Base-by-base conservation (phyloP, 1,140 invertebrate genomes). In the Ladona fulva region DNA sequence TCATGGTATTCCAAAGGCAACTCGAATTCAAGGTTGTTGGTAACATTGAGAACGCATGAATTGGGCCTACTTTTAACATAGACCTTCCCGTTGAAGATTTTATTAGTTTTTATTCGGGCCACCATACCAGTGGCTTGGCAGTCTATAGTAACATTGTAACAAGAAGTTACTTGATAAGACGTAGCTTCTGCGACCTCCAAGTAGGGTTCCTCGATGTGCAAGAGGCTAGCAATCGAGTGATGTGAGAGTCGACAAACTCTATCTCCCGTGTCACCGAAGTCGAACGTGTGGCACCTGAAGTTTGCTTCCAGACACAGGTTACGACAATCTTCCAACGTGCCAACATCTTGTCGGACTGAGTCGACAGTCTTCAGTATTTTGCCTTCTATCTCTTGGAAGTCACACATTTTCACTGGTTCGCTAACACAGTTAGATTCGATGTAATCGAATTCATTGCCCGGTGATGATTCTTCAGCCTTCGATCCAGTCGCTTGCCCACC, bases 281-380 rank as follows among this genome's bases (percentile, higher is more conserved):
- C 88, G 80, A 86, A 89, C 19, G 87, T 86, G 77, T 87, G 86
- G 79, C 88, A 89, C 25, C 86, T 82, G 83, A 85, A 86, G 76
- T 84, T 77, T 52, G 85, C 83, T 59, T 82, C 82, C 16, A 89
- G 80, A 78, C 88, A 89, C 24, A 86, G 82, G 74, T 85, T 81
- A 25, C 84, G 83, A 80, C 88, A 89, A 25, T 84, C 86, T 24
- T 88, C 88, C 29, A 85, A 75, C 12, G 79, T 83, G 25, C 82
- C 81, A 0, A 88, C 84, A 74, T 87, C 84, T 79, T 87, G 84
- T 77, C 82, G 84, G 1, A 89, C 85, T 3, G 94, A 95, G 82
- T 97, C 95, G 1, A 97, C 95, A 0, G 96, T 97, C 85, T 97
- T 97, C 42, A 97, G 85, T 80, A 97, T 97, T 78, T 93, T 89